Base-by-base conservation (phyloP, 37 sponge, comb jelly and placozoan genomes). In the Crambe crambe region DNA sequence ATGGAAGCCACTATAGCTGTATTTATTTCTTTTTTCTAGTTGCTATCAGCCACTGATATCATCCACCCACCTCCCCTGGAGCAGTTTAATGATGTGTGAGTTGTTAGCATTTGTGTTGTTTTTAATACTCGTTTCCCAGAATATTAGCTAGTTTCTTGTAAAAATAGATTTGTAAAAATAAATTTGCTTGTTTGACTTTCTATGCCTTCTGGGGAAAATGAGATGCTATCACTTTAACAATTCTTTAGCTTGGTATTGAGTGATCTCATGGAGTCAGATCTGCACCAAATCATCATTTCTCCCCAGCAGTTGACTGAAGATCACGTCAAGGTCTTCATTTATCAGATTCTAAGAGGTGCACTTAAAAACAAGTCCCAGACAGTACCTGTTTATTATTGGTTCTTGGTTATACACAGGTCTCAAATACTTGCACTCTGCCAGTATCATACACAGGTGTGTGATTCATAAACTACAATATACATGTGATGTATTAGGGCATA, bases 391-490 rank as follows among this genome's bases (percentile, higher is more conserved):
- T 68, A 34, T 36, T 68, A 5, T 35, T 68, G 12, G 37, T 68
- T 6, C 25, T 36, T 36, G 30, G 3, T 68, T 68, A 15, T 47
- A 47, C 12, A 0, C 42, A 95, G 95, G 95, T 32, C 85, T 95
- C 30, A 91, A 91, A 72, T 95, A 88, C 70, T 83, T 95, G 8
- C 95, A 95, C 58, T 89, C 95, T 35, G 93, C 95, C 78, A 89
- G 86, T n/a, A 83, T 95, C 56, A 88, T 95, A 44, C 95, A 95
- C 73, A 74, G 75, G 75, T 74, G 30, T 43, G 59, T 20, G 25
- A n/a, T n/a, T n/a, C n/a, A n/a, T n/a, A n/a, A n/a, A n/a, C n/a
- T n/a, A n/a, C n/a, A n/a, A n/a, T n/a, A n/a, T n/a, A n/a, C n/a
- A n/a, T n/a, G n/a, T n/a, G n/a, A n/a, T n/a, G n/a, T n/a, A n/a